phyloP scores from a whole-genome alignment of 30 jellyfish, hydroid and myxozoan genomes.

The Nemopilema nomurai region DNA sequence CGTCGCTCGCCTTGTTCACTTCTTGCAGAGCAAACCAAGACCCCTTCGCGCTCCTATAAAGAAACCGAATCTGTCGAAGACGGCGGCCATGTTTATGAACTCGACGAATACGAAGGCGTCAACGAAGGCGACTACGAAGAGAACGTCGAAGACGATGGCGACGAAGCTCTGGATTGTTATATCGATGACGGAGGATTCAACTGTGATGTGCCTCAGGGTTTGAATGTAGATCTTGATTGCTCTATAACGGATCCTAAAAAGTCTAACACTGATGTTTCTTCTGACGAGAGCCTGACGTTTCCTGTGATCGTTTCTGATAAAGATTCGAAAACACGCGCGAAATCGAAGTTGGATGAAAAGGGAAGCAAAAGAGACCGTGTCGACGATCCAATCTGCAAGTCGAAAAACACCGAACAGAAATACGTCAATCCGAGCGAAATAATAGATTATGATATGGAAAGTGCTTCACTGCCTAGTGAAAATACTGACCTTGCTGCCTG shows the following conservation, averaged over 20 bases:
- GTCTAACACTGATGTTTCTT: neutral
- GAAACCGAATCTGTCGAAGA: neutral
- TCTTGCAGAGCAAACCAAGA: neutral
- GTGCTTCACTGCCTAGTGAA: neutral
- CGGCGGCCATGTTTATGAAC: too few species aligned
- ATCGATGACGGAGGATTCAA: conserved; percentile 67
- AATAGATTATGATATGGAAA: neutral
- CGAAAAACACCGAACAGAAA: too few species aligned
- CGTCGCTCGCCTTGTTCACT: neutral
- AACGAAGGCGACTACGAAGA: neutral
- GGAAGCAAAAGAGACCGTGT: neutral
- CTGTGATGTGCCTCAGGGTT: conserved; percentile 32
- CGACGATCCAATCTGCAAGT: too few species aligned
- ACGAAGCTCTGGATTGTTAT: conserved; percentile 4
- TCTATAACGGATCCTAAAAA: too few species aligned
- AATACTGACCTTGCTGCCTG: neutral
- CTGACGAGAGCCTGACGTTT: neutral
- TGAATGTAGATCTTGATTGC: neutral
- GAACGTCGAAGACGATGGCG: neutral
- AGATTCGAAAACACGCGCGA: neutral
- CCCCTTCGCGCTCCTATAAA: neutral
- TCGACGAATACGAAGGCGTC: too few species aligned
- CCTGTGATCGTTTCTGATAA: neutral
- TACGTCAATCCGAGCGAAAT: neutral
- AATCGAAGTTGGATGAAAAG: neutral